phyloP scores from a whole-genome alignment of 2,797 vertebrate species.

The Sebastes oblongus region DNA sequence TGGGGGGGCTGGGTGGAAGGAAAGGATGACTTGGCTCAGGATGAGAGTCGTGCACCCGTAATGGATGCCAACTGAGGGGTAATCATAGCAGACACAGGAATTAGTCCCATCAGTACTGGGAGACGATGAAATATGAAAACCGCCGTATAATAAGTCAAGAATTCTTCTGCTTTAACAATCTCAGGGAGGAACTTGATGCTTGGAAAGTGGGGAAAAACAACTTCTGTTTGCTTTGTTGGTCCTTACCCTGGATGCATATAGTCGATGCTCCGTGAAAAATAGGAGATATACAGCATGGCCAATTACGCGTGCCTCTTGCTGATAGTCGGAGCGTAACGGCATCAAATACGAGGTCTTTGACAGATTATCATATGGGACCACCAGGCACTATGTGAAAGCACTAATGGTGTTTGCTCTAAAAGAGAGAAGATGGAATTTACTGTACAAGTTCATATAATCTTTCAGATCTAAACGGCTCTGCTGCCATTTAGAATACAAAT shows the following conservation, averaged over 20 bases:
- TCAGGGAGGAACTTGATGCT: not conserved
- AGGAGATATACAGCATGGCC: not conserved
- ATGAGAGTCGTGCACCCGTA: constrained; percentile 53
- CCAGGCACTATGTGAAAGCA: not conserved
- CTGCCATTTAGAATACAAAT: not conserved
- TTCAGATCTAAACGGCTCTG: not conserved
- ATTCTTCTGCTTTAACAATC: constrained; percentile 20
- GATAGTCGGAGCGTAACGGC: not conserved
- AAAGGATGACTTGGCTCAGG: constrained; percentile 50
- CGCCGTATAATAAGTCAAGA: constrained; percentile 26
- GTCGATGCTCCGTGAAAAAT: not conserved
- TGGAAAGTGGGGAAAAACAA: not conserved
- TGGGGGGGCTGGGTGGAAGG: constrained; percentile 20
- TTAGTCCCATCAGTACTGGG: constrained; percentile 55
- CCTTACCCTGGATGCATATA: not conserved
- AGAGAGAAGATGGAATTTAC: not conserved
- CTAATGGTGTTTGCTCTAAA: constrained; percentile 8
- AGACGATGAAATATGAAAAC: constrained; percentile 51
- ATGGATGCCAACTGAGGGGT: constrained; percentile 59
- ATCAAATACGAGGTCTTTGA: constrained; percentile 16
- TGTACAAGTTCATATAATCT: not conserved
- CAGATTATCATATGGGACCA: constrained; percentile 7
- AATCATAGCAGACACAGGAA: constrained; percentile 62
- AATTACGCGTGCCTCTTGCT: constrained; percentile 21
- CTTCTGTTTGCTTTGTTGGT: not conserved